phyloP scores from a whole-genome alignment of 2,113 vertebrate species.

The Pipa parva region DNA sequence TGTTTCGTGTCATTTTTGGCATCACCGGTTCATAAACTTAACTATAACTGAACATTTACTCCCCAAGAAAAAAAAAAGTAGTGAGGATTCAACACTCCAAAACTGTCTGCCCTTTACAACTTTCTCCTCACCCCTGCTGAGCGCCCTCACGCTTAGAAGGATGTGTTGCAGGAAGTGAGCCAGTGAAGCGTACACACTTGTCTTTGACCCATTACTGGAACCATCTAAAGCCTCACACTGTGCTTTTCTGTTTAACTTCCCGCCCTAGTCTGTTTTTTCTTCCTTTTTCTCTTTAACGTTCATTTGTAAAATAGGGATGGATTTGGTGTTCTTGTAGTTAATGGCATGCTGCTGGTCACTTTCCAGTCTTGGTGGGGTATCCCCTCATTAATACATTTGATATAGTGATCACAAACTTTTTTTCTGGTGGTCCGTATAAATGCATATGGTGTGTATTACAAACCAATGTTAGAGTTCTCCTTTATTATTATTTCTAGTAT shows the following conservation, averaged over 20 bases:
- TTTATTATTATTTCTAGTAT: too few species aligned
- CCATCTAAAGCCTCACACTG: slow-evolving; percentile 40
- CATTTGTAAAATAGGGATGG: slow-evolving; percentile 23
- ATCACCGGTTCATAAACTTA: too few species aligned
- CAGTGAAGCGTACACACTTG: slow-evolving; percentile 20
- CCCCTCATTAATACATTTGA: background rate
- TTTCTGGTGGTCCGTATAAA: too few species aligned
- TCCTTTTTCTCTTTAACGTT: background rate
- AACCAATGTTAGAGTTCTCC: too few species aligned
- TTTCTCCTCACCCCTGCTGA: background rate
- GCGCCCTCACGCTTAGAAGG: background rate
- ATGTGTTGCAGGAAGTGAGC: slow-evolving; percentile 26
- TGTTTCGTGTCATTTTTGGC: too few species aligned
- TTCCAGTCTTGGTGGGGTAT: slow-evolving; percentile 24
- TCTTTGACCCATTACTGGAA: slow-evolving; percentile 16
- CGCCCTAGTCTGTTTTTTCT: background rate
- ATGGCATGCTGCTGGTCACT: slow-evolving; percentile 31
- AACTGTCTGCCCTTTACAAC: background rate
- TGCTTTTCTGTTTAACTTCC: slow-evolving; percentile 27
- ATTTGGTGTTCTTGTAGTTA: slow-evolving; percentile 14
- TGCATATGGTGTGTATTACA: too few species aligned
- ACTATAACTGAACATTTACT: too few species aligned
- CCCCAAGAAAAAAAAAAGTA: too few species aligned
- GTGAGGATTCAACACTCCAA: too few species aligned
- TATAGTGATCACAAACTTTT: too few species aligned